Percentiles rank a stretch among this genome's conserved stretches.
Evolutionary conservation across 2,797 vertebrate species (phyloP).

Genomic region (Malurus splendens): DNA sequence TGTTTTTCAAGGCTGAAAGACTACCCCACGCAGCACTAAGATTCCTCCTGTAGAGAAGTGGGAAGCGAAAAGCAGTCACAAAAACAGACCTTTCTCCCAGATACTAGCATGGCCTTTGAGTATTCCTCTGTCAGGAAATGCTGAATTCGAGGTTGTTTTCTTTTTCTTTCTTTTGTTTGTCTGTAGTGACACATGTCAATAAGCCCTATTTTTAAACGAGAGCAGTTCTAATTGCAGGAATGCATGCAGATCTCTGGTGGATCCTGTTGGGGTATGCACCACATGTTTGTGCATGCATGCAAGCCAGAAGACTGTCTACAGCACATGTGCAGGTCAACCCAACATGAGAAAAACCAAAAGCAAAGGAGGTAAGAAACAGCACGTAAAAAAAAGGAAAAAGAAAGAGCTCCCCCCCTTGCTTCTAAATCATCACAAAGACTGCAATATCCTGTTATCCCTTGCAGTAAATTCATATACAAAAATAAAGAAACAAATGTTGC

Average conservation of each 20-base stretch:
- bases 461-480: constrained; percentile 16
- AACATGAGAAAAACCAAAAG: constrained; percentile 36
- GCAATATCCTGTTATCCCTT: constrained; percentile 58
- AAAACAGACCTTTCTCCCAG: neutral
- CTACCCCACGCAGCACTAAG: neutral
- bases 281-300: neutral
- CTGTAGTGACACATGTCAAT: neutral
- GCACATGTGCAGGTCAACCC: constrained; percentile 31
- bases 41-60: neutral
- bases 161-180: neutral
- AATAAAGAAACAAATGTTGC: constrained; percentile 42
- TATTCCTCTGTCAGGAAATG: neutral
- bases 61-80: neutral
- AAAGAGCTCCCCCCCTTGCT: neutral
- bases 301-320: constrained; percentile 15
- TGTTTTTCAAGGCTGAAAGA: neutral
- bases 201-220: neutral
- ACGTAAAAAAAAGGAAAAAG: neutral
- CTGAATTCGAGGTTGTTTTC: neutral
- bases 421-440: constrained; percentile 41
- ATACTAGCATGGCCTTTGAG: neutral
- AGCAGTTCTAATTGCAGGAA: neutral
- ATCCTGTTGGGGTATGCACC: neutral
- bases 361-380: constrained; percentile 18
- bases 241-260: neutral